Conservation (phyloP, 2,113 vertebrate genomes). For the Mystacornis crossleyi region DNA sequence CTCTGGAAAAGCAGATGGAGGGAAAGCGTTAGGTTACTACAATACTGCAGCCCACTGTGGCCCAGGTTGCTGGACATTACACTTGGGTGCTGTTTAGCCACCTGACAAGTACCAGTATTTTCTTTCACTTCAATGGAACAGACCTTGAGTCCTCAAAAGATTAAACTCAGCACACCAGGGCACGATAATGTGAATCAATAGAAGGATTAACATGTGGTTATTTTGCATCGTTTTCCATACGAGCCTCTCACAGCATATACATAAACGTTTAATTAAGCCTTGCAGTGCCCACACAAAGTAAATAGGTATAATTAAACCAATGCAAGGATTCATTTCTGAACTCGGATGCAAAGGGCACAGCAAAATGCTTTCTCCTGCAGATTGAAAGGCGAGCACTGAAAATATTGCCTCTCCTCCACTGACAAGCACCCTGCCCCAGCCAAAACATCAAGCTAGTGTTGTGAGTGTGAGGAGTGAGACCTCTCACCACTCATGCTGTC, state of each 20-base stretch:
- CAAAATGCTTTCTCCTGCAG: not conserved
- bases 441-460: fast-evolving
- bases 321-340: not conserved
- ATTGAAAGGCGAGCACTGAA: fast-evolving
- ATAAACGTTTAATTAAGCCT: not conserved
- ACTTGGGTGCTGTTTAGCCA: not conserved
- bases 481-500: not conserved
- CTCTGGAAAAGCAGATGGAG: not conserved
- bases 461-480: not conserved
- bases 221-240: not conserved
- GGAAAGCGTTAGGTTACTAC: not conserved
- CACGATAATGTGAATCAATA: not conserved
- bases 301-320: not conserved
- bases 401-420: not conserved
- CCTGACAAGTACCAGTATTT: not conserved
- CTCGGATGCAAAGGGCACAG: not conserved
- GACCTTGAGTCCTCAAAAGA: not conserved
- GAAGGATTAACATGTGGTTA: not conserved
- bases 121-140: not conserved
- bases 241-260: not conserved
- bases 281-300: not conserved
- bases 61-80: not conserved
- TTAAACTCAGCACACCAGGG: not conserved
- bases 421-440: fast-evolving
- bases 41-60: not conserved